A percentile compares a stretch with the other conserved stretches of the same genome.
Conservation (phyloP, 2,113 vertebrate species). For the Hyperoodon ampullatus region DNA sequence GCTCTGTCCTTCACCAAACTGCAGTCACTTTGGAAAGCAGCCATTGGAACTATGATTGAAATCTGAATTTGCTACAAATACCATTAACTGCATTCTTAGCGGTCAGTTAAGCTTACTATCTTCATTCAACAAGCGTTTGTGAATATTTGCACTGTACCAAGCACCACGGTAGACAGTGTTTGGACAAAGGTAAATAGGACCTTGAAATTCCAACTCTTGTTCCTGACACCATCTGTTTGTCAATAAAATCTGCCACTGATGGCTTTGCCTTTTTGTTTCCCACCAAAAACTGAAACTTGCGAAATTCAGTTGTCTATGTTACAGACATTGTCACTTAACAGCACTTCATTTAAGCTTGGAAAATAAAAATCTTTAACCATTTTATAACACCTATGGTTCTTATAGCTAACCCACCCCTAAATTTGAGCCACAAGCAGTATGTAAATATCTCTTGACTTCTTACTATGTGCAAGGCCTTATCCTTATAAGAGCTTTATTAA, state of each 20-base stretch:
- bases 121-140: background rate
- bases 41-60: background rate
- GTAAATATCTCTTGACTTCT: constrained; percentile 29
- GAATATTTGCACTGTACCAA: background rate
- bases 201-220: background rate
- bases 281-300: constrained; percentile 45
- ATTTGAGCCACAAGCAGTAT: background rate
- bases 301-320: background rate
- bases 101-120: background rate
- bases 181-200: constrained; percentile 19
- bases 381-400: background rate
- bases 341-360: constrained; percentile 34
- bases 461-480: background rate
- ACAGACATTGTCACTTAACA: constrained; percentile 37
- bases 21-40: background rate
- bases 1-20: background rate
- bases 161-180: background rate
- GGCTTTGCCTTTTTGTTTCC: background rate
- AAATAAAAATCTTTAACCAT: constrained; percentile 36
- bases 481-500: background rate
- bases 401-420: background rate
- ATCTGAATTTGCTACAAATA: background rate
- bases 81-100: constrained; percentile 18
- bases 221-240: background rate
- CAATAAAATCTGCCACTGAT: constrained; percentile 19